Conservation (phyloP, 2,113 vertebrate genomes). For the Mystacornis crossleyi region DNA sequence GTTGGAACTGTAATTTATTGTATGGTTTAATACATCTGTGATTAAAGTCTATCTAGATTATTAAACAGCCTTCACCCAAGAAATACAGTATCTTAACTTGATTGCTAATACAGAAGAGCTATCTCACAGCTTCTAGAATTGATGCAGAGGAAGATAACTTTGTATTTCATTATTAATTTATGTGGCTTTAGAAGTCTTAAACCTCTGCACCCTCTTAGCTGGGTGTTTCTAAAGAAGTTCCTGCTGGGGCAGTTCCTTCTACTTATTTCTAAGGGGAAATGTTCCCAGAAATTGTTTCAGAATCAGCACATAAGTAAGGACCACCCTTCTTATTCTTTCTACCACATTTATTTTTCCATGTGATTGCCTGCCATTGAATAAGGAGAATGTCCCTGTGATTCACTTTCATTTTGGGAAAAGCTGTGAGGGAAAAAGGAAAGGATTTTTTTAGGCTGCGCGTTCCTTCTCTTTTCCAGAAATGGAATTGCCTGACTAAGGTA, state of each 20-base stretch:
- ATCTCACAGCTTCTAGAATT: neutral
- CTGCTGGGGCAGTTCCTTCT: neutral
- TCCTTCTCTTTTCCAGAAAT: conserved; percentile 30
- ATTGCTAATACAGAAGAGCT: neutral
- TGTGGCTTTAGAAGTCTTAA: neutral
- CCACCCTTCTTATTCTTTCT: neutral
- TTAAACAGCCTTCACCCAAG: neutral
- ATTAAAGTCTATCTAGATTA: neutral
- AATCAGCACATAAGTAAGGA: neutral
- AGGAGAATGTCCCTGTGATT: neutral
- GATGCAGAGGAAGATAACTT: neutral
- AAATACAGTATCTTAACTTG: neutral
- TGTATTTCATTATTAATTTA: neutral
- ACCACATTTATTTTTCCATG: neutral
- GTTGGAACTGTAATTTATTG: neutral
- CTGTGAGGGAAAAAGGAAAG: neutral
- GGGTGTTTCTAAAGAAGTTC: neutral
- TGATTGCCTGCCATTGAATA: neutral
- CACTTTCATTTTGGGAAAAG: neutral
- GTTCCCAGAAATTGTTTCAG: neutral
- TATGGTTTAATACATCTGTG: neutral
- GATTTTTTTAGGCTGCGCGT: rapidly evolving
- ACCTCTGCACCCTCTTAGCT: neutral
- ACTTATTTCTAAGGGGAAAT: neutral
- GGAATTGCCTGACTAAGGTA: conserved; percentile 8